Conservation (phyloP, 2,113 vertebrate species). For the Salvelinus alpinus region DNA sequence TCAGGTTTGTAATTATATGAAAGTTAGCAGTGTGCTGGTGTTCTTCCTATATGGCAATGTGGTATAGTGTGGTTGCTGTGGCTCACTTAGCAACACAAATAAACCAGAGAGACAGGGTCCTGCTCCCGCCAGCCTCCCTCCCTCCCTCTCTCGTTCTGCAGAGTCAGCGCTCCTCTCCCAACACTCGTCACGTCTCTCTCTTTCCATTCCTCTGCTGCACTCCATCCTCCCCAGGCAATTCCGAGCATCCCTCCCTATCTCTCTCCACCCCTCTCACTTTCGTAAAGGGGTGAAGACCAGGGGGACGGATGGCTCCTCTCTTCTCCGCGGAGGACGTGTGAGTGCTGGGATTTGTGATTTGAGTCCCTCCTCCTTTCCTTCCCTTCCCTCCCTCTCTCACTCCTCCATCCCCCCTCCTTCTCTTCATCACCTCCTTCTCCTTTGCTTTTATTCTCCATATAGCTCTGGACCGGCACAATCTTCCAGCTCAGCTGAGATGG, state of each 20-base stretch:
- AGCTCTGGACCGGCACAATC: constrained; percentile 14
- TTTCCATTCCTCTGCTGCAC: neutral
- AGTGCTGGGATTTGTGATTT: constrained; percentile 50
- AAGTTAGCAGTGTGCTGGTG: neutral
- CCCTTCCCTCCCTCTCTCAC: neutral
- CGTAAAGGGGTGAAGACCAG: constrained; percentile 26
- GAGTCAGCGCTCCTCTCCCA: constrained; percentile 4
- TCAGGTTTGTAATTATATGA: neutral
- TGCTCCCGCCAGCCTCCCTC: constrained; percentile 50
- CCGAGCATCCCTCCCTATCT: constrained; percentile 6
- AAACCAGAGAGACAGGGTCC: constrained; percentile 42
- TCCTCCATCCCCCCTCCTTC: constrained; percentile 17
- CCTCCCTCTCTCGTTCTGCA: constrained; percentile 31
- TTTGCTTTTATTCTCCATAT: constrained; percentile 28
- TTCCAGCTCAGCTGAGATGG: constrained; percentile 46
- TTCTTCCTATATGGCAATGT: neutral
- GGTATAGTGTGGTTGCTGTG: neutral
- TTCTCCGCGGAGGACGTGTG: constrained; percentile 35
- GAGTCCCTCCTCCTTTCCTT: constrained; percentile 28
- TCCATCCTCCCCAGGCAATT: neutral
- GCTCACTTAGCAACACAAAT: constrained; percentile 10
- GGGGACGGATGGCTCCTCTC: constrained; percentile 28
- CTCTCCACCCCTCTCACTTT: constrained; percentile 27
- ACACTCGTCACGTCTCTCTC: constrained; percentile 1
- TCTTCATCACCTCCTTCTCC: constrained; percentile 13